phyloP scores from a whole-genome alignment of 2,888 invertebrate species.

The Andrena trimmerana region DNA sequence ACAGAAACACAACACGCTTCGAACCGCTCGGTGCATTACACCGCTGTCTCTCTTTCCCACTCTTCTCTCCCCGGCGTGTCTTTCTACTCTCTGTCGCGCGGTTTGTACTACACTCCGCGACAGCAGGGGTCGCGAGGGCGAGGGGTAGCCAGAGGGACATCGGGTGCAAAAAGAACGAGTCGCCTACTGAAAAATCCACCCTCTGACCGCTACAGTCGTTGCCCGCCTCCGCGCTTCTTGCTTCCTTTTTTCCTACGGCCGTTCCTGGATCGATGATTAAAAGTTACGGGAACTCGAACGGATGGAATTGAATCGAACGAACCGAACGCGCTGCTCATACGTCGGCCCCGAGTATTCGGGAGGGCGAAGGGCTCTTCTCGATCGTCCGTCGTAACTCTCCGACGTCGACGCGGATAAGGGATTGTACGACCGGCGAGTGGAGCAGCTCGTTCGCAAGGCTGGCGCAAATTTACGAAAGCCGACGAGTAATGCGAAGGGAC shows the following conservation, averaged over 20 bases:
- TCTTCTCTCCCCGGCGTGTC: background rate
- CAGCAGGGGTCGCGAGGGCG: slow-evolving; percentile 8
- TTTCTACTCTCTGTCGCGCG: slow-evolving; percentile 20
- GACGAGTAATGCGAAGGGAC: background rate
- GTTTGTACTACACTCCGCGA: slow-evolving; percentile 29
- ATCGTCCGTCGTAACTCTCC: background rate
- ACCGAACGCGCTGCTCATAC: background rate
- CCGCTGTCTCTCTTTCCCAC: slow-evolving; percentile 12
- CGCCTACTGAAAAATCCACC: slow-evolving; percentile 55
- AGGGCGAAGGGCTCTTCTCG: background rate
- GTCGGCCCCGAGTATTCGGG: too few relatives aligned
- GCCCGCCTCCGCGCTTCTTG: background rate
- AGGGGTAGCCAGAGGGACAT: slow-evolving; percentile 19
- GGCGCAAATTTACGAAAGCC: background rate
- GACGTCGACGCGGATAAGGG: background rate
- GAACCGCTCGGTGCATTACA: slow-evolving; percentile 49
- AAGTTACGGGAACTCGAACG: background rate
- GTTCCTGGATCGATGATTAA: slow-evolving; percentile 4
- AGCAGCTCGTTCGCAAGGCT: background rate
- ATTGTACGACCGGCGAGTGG: background rate
- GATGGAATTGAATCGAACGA: background rate
- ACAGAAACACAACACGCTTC: slow-evolving; percentile 2
- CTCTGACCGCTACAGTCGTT: slow-evolving; percentile 37
- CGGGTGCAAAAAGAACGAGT: slow-evolving; percentile 46
- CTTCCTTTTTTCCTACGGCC: background rate